Evolutionary conservation across 2,888 invertebrate genomes (phyloP).

Genomic region (Melieria picta): DNA sequence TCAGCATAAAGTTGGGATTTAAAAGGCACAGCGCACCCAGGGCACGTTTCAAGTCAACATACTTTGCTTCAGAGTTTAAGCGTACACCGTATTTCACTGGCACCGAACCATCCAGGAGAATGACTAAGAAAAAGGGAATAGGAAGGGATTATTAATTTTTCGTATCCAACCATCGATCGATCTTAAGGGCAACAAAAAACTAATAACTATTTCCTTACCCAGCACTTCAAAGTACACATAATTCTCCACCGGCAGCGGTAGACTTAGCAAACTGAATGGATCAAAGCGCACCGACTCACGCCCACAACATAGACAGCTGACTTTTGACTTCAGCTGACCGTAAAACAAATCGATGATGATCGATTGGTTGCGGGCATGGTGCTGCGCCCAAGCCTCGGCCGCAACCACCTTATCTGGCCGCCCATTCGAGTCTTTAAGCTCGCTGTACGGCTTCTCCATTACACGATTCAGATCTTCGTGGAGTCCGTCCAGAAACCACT

Average conservation of each 20-base stretch:
- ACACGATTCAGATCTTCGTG: constrained; percentile 93
- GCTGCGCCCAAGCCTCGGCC: constrained; percentile 84
- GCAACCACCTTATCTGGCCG: constrained; percentile 79
- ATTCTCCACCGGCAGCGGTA: constrained; percentile 92
- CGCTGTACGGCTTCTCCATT: constrained; percentile 75
- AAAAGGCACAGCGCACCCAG: constrained; percentile 74
- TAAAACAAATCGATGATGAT: constrained; percentile 91
- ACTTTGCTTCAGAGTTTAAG: constrained; percentile 84
- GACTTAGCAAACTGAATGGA: constrained; percentile 88
- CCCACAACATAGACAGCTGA: constrained; percentile 83
- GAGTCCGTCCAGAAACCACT: constrained; percentile 89
- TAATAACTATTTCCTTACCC: constrained; percentile 67
- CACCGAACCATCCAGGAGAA: constrained; percentile 81
- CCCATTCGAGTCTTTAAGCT: constrained; percentile 80
- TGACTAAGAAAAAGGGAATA: constrained; percentile 68
- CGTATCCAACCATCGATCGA: no score
- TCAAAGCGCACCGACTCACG: constrained; percentile 89
- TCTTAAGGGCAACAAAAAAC: not conserved
- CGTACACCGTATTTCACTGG: constrained; percentile 87
- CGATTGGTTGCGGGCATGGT: constrained; percentile 83
- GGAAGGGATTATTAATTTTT: not conserved
- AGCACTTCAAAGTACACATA: constrained; percentile 80
- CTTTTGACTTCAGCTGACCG: constrained; percentile 89
- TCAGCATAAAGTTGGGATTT: constrained; percentile 71
- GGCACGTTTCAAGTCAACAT: constrained; percentile 78